Base-by-base conservation (phyloP, 2,797 vertebrate genomes). In the Pipistrellus nathusii region DNA sequence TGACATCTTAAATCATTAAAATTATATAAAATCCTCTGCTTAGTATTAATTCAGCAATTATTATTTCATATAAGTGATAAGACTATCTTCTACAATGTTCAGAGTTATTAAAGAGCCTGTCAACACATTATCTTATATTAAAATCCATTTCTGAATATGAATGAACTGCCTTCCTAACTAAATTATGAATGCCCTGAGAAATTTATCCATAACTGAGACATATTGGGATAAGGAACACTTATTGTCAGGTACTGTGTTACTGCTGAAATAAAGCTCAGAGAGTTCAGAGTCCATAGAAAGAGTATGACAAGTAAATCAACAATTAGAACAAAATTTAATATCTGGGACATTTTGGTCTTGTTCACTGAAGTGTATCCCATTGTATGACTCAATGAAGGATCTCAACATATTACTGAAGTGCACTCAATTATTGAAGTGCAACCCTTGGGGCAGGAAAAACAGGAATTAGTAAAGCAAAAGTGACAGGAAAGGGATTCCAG, bases 301-400 rank as follows among this genome's bases (percentile, higher is more conserved):
- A 82, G 4, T 64, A 30, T 92, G 53, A 85, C 41, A 87, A 85
- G 30, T 44, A 82, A 90, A 84, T 46, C 15, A 81, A 88, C 20
- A 82, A 62, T 69, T 30, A 91, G 88, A 88, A 87, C 25, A 84
- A 23, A 86, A 75, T 72, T 71, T 83, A 91, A 80, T 75, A 83
- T 48, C 46, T 8, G n/a, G 64, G 30, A 57, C 75, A 72, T n/a
- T 20, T 3, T 21, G 83, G 23, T 72, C 76, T 80, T 88, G 66
- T 21, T 96, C 53, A 86, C 18, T 21, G 38, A 77, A n/a, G n/a
- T 75, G n/a, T 75, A 83, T 32, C 15, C 46, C 72, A 92, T 9
- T 55, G 44, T 62, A 32, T 76, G 59, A 77, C n/a, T 81, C 82
- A 48, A 0, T 91, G 9, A 72, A 91, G 72, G 55, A 71, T 68